These are phyloP conservation scores for Syrphus vitripennis DNA, from an alignment of 2,888 invertebrate genomes.

Conservation along the genomic window DNA sequence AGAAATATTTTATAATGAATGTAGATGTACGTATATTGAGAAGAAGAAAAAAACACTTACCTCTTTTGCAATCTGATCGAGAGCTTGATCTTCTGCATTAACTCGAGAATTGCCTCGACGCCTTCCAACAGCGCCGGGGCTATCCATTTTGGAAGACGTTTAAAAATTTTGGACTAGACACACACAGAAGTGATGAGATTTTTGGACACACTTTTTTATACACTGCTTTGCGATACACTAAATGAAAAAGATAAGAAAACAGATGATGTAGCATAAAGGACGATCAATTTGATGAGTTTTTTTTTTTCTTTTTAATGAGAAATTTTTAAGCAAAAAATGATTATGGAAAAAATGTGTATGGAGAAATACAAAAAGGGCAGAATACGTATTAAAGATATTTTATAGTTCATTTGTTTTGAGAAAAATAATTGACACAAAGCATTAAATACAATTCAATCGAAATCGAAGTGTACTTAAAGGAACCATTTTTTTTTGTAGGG, in stretches of 20 bases:
- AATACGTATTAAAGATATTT: neutral
- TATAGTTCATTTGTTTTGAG: neutral
- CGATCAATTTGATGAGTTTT: neutral
- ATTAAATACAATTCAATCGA: too few relatives aligned
- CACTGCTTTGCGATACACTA: slow-evolving; percentile 68
- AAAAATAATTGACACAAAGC: neutral
- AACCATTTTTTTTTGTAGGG: too few relatives aligned
- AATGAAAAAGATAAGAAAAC: slow-evolving; percentile 61
- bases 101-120: slow-evolving; percentile 92
- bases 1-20: neutral
- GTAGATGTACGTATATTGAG: slow-evolving; percentile 15
- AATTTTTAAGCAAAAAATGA: neutral
- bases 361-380: neutral
- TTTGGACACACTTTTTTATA: slow-evolving; percentile 39
- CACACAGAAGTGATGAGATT: slow-evolving; percentile 65
- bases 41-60: slow-evolving; percentile 82
- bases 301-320: neutral
- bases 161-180: slow-evolving; percentile 66
- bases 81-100: slow-evolving; percentile 96
- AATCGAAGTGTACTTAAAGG: too few relatives aligned
- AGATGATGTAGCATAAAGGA: slow-evolving; percentile 45
- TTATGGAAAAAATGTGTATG: neutral
- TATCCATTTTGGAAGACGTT: slow-evolving; percentile 77
- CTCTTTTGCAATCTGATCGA: slow-evolving; percentile 98
- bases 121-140: slow-evolving; percentile 83